Evolutionary conservation across 53 echinoderm and acorn worm genomes (phyloP).

Genomic region (Luidia sarsii): DNA sequence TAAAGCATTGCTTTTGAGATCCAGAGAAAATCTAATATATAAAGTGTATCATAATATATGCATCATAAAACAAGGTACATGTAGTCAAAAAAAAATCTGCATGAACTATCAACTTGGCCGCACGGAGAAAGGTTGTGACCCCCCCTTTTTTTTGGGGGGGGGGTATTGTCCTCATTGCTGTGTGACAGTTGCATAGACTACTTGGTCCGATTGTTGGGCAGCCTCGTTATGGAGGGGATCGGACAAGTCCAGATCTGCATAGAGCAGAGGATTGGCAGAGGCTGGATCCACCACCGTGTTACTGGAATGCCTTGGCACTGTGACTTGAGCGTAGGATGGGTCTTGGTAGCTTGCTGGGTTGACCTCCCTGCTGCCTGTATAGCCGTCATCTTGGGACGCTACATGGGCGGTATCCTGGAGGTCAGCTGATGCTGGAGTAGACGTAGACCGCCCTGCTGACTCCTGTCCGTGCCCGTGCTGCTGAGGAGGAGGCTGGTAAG

Average conservation of each 20-base stretch:
- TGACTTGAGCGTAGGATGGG: background rate
- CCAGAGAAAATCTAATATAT: too few species aligned
- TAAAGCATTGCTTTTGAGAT: too few species aligned
- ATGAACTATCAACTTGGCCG: too few species aligned
- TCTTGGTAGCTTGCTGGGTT: too few species aligned
- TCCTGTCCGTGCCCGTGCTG: background rate
- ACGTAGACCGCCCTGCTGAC: background rate
- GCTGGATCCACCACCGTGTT: background rate
- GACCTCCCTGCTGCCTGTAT: too few species aligned
- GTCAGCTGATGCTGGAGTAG: background rate
- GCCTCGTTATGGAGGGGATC: background rate
- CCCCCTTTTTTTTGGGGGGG: too few species aligned
- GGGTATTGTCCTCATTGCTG: background rate
- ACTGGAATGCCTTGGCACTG: background rate
- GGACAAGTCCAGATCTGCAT: constrained; percentile 16
- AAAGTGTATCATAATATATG: too few species aligned
- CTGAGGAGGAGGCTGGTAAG: too few species aligned
- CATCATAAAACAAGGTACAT: too few species aligned
- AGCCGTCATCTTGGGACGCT: too few species aligned
- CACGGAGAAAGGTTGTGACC: too few species aligned
- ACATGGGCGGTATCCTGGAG: background rate
- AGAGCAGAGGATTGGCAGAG: background rate
- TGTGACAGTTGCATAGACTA: background rate
- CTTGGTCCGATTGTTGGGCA: background rate
- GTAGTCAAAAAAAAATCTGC: too few species aligned